Conservation (phyloP, 2,113 vertebrate species). For the Rhabdomys dilectus region DNA sequence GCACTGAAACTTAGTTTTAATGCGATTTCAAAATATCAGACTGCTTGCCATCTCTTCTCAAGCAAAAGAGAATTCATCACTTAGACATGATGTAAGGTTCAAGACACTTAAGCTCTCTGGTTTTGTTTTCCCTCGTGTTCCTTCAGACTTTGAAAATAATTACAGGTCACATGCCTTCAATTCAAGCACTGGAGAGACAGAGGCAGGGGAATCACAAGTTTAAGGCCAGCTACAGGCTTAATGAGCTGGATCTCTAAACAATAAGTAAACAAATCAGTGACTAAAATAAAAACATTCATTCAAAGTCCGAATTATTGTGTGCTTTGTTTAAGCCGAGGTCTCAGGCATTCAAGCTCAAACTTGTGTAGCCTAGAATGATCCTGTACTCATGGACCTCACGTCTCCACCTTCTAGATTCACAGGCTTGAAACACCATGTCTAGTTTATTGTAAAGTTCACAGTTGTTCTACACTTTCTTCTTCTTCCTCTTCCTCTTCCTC, state of each 20-base stretch:
- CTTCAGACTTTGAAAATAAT: conserved; percentile 26
- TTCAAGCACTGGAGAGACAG: background rate
- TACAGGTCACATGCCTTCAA: background rate
- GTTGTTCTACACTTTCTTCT: background rate
- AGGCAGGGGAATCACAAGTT: background rate
- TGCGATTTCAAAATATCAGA: conserved; percentile 39
- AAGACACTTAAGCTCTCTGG: conserved; percentile 41
- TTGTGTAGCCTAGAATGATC: background rate
- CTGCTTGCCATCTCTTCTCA: conserved; percentile 41
- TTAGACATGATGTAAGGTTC: conserved; percentile 36
- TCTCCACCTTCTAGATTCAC: background rate
- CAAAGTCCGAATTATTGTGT: conserved; percentile 2
- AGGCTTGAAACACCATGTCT: background rate
- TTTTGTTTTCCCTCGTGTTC: background rate
- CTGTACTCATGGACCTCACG: background rate
- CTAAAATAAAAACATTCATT: background rate
- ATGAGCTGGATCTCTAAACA: background rate
- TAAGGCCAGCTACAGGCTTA: background rate
- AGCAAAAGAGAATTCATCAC: conserved; percentile 21
- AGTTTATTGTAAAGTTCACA: conserved; percentile 4
- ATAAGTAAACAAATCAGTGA: background rate
- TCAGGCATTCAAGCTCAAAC: background rate
- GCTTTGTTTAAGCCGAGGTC: background rate
- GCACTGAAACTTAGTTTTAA: conserved; percentile 52
- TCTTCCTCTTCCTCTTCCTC: no score